A percentile compares a stretch with the other conserved stretches of the same genome.
Conservation (phyloP, 2,113 vertebrate species). For the Lepus europaeus region DNA sequence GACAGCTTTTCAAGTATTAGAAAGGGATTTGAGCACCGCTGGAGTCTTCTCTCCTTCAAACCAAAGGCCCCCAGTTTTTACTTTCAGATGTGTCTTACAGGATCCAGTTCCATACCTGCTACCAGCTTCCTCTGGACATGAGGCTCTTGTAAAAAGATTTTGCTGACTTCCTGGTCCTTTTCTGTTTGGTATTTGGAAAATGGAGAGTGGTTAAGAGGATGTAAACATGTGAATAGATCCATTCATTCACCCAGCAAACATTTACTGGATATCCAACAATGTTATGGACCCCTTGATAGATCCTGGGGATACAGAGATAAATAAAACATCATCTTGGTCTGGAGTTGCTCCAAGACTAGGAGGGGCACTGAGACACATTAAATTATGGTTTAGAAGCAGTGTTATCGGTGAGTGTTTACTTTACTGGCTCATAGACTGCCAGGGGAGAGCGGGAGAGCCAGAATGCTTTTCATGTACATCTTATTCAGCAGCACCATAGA, state of each 20-base stretch:
- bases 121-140: background rate
- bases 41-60: background rate
- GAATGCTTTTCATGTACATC: background rate
- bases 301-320: background rate
- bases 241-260: background rate
- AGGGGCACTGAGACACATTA: background rate
- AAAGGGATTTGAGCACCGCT: background rate
- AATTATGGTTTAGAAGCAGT: constrained; percentile 33
- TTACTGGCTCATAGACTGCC: background rate
- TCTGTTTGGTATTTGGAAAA: background rate
- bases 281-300: background rate
- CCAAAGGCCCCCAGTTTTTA: background rate
- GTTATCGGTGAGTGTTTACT: background rate
- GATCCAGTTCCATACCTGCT: background rate
- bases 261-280: background rate
- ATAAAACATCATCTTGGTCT: constrained; percentile 39
- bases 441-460: background rate
- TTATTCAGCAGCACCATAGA: background rate
- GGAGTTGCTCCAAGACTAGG: background rate
- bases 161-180: background rate
- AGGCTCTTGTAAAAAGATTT: background rate
- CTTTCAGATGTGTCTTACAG: background rate
- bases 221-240: constrained; percentile 6
- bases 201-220: background rate
- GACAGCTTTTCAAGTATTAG: constrained; percentile 30